Percentiles rank a stretch among this genome's conserved stretches.
phyloP scores from a whole-genome alignment of 2,888 invertebrate genomes.

The Zaprionus obscuricornis region DNA sequence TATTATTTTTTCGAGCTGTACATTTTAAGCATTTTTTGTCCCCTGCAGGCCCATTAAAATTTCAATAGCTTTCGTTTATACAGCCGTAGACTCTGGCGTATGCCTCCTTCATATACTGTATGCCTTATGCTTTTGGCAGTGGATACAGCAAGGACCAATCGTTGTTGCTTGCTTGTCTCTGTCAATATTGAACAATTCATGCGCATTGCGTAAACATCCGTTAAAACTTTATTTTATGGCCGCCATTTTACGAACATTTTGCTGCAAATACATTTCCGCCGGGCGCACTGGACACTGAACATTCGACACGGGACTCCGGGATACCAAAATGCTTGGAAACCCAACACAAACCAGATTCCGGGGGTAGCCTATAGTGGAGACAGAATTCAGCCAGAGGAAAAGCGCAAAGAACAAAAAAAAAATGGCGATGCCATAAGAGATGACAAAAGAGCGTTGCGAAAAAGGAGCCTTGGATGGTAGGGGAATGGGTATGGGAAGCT shows the following conservation, averaged over 20 bases:
- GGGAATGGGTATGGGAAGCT: conserved; percentile 4
- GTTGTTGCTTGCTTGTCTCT: conserved; percentile 59
- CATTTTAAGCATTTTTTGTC: conserved; percentile 9
- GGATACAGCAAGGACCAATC: conserved; percentile 63
- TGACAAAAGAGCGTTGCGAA: conserved; percentile 41
- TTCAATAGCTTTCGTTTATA: conserved; percentile 45
- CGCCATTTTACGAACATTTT: conserved; percentile 74
- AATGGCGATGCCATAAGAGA: conserved; percentile 63
- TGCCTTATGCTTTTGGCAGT: no score
- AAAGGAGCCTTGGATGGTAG: not conserved
- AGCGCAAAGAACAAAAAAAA: no score
- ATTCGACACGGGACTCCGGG: conserved; percentile 41
- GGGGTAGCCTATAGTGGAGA: conserved; percentile 17
- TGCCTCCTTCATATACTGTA: not conserved
- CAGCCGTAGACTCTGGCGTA: not conserved
- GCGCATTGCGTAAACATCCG: conserved; percentile 77
- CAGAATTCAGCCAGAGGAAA: conserved; percentile 54
- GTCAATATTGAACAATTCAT: conserved; percentile 78
- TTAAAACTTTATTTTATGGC: conserved; percentile 76
- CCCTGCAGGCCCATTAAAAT: conserved; percentile 54
- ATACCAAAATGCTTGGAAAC: conserved; percentile 8
- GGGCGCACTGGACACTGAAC: conserved; percentile 30
- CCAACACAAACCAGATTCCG: conserved; percentile 18
- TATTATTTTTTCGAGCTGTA: not conserved
- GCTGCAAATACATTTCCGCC: conserved; percentile 76